Conservation (phyloP, 1,140 invertebrate species). For the Zeugodacus cucurbitae region DNA sequence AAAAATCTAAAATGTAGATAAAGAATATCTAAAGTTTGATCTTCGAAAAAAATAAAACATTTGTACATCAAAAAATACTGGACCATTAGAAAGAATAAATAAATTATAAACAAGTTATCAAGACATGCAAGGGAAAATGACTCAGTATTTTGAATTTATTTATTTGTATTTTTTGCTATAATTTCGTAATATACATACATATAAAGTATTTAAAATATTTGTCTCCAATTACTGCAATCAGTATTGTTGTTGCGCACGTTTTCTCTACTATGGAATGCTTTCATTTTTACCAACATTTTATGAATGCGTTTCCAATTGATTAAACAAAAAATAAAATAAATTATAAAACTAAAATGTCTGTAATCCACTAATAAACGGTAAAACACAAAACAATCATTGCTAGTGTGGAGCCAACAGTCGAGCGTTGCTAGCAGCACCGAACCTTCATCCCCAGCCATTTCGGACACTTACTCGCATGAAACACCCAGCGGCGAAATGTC, state of each 20-base stretch:
- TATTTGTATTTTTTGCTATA: too few species aligned
- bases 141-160: too few species aligned
- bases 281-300: background rate
- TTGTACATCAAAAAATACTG: too few species aligned
- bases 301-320: background rate
- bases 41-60: too few species aligned
- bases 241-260: background rate
- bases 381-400: background rate
- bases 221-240: background rate
- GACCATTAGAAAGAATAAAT: too few species aligned
- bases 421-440: constrained; percentile 68
- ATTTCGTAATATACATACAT: too few species aligned
- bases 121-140: too few species aligned
- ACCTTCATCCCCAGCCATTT: constrained; percentile 76
- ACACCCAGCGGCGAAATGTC: constrained; percentile 73
- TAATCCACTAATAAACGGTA: background rate
- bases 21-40: too few species aligned
- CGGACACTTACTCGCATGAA: constrained; percentile 69
- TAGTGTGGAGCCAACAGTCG: constrained; percentile 66
- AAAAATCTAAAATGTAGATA: too few species aligned
- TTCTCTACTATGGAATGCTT: constrained; percentile 13
- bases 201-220: too few species aligned
- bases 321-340: background rate
- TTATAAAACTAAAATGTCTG: background rate
- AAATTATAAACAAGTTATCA: too few species aligned